Evolutionary conservation across 2,888 invertebrate genomes (phyloP), one percentile per base, ranked within the genome.

Genomic region (Drosophila pegasa): DNA sequence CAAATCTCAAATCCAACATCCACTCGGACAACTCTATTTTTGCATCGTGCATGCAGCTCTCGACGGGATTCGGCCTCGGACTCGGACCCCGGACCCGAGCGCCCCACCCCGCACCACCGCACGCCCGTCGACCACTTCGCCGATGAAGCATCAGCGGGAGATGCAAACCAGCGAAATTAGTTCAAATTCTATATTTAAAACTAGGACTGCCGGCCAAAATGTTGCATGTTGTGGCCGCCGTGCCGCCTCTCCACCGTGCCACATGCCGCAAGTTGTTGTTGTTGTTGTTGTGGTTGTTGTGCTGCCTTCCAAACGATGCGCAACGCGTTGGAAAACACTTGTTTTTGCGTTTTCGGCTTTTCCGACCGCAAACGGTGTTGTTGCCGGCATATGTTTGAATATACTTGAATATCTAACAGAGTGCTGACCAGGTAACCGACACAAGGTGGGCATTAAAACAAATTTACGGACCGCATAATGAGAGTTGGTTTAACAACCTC

Each of bases 161-260:
- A 20, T 57, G 52, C 78, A 72, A 83, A 61, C 76, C 27, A 63
- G 71, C 75, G 78, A 90, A 90, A 89, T 90, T 90, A 83, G 89
- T 89, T 90, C 90, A 90, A 87, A 90, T 90, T 85, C 89, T 90
- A 90, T 76, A 84, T 87, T 88, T 90, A 90, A 89, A 88, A 86
- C 69, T 79, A 76, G 81, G 77, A 83, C 76, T 81, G 75, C 70
- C 87, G 78, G 79, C 78, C 78, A 73, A 87, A 87, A 78, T 84
- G 84, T 73, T 78, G 73, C 71, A 69, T 48, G 31, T 31, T 33
- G 48, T 33, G 48, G 31, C 20, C 48, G 31, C 48, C 48, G 3
- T n/a, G 35, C 35, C 35, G 10, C 35, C 45, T 40, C 43, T 22
- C 27, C 18, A 18, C 65, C 54, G 9, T 22, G 41, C 41, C 45